Evolutionary conservation across 2,113 vertebrate species (phyloP).

Genomic region (Oncorhynchus gorbuscha): DNA sequence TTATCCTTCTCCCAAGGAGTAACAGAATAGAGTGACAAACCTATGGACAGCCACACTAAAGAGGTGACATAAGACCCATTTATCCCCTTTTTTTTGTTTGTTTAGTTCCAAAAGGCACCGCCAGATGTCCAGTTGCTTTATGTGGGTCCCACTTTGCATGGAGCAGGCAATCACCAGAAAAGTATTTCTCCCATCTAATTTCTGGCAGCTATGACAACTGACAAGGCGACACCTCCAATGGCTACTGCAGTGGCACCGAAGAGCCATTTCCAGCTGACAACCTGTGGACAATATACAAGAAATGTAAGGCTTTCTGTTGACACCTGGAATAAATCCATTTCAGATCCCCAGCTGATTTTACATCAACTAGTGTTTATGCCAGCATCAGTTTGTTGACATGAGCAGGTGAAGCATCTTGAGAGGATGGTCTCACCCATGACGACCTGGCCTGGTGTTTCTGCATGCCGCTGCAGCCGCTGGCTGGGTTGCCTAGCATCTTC

Average conservation of each 20-base stretch:
- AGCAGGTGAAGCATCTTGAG: background rate
- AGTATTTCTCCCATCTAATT: slow-evolving; percentile 73
- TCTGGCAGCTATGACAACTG: slow-evolving; percentile 93
- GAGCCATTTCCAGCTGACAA: slow-evolving; percentile 92
- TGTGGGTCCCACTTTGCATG: slow-evolving; percentile 28
- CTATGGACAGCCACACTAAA: slow-evolving; percentile 34
- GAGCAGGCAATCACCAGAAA: slow-evolving; percentile 15
- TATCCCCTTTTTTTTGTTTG: background rate
- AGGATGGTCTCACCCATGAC: slow-evolving; percentile 81
- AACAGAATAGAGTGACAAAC: slow-evolving; percentile 40
- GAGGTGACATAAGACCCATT: slow-evolving; percentile 19
- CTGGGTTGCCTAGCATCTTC: slow-evolving; percentile 92
- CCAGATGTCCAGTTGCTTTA: slow-evolving; percentile 36
- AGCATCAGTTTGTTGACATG: background rate
- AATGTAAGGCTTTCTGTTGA: slow-evolving; percentile 1
- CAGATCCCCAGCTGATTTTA: too few species aligned
- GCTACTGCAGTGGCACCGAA: slow-evolving; percentile 94
- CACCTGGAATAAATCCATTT: too few species aligned
- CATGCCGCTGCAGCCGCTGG: slow-evolving; percentile 29
- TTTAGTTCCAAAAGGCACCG: slow-evolving; percentile 34
- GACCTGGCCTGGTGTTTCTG: slow-evolving; percentile 77
- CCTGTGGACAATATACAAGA: slow-evolving; percentile 51
- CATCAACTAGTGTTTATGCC: too few species aligned
- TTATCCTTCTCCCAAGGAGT: slow-evolving; percentile 40
- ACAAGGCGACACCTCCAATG: slow-evolving; percentile 91